phyloP scores from a whole-genome alignment of 2,113 vertebrate genomes.

The Perca fluviatilis region DNA sequence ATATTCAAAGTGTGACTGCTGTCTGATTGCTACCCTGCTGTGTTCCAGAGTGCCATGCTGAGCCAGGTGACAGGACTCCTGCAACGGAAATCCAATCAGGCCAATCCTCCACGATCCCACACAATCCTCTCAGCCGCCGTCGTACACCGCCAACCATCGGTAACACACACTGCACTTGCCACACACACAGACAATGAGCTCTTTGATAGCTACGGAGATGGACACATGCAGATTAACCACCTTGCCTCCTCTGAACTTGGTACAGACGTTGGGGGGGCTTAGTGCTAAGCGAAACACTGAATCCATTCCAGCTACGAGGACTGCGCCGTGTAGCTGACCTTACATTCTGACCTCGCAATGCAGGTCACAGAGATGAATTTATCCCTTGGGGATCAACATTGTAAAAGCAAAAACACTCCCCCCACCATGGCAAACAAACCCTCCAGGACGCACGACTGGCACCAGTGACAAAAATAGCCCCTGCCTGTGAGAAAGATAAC shows the following conservation, averaged over 20 bases:
- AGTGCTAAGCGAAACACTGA: conserved; percentile 20
- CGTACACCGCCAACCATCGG: conserved; percentile 36
- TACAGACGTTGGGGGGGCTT: neutral
- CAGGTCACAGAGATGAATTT: conserved; percentile 56
- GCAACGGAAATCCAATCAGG: conserved; percentile 78
- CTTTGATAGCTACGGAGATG: conserved; percentile 47
- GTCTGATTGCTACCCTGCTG: conserved; percentile 69
- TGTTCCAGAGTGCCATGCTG: conserved; percentile 55
- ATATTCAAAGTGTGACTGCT: conserved; percentile 50
- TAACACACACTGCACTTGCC: conserved; percentile 54
- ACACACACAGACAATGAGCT: conserved; percentile 37
- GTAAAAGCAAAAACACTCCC: conserved; percentile 26
- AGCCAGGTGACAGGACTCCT: conserved; percentile 74
- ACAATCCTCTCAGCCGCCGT: conserved; percentile 62
- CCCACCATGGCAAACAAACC: conserved; percentile 38
- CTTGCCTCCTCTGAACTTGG: conserved; percentile 50
- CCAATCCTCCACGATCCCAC: conserved; percentile 67
- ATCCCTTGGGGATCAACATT: conserved; percentile 53
- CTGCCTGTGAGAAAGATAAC: conserved; percentile 57
- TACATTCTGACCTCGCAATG: conserved; percentile 30
- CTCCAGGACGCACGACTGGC: conserved; percentile 41
- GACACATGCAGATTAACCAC: conserved; percentile 50
- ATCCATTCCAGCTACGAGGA: conserved; percentile 18
- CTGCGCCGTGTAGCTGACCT: conserved; percentile 21
- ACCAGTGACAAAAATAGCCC: conserved; percentile 52